These are phyloP conservation scores for Ictalurus punctatus DNA, from an alignment of 2,113 vertebrate species.

Conservation along the genomic window DNA sequence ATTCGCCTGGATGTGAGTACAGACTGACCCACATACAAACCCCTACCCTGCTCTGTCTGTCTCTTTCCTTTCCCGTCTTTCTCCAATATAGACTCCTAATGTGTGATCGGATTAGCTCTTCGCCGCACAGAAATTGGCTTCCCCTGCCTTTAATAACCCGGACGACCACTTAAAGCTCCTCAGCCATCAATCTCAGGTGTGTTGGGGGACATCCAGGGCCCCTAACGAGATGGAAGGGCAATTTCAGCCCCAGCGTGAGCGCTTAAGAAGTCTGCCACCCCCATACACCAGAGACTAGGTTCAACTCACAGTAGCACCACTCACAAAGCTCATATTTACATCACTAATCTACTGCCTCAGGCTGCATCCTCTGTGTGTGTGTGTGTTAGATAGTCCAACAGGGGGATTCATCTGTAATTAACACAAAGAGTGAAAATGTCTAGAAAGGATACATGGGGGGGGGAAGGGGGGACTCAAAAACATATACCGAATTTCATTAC, in stretches of 20 bases:
- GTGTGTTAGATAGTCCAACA: background rate
- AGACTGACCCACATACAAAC: conserved; percentile 46
- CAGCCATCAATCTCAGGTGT: conserved; percentile 70
- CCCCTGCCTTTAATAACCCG: conserved; percentile 73
- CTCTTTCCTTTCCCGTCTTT: conserved; percentile 25
- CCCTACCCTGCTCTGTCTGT: conserved; percentile 21
- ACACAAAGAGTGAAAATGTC: background rate
- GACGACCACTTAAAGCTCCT: conserved; percentile 65
- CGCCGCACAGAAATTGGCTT: conserved; percentile 61
- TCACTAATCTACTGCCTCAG: conserved; percentile 45
- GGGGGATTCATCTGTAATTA: conserved; percentile 37
- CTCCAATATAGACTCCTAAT: conserved; percentile 64
- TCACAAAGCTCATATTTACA: conserved; percentile 52
- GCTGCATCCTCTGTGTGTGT: background rate
- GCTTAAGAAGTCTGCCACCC: conserved; percentile 62
- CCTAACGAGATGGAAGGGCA: conserved; percentile 69
- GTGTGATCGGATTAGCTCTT: conserved; percentile 70
- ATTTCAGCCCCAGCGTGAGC: conserved; percentile 64
- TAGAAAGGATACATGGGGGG: conserved; percentile 6
- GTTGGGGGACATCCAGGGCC: conserved; percentile 38
- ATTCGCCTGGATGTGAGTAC: background rate
- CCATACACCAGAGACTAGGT: conserved; percentile 37
- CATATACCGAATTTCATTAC: background rate
- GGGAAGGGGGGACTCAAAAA: background rate
- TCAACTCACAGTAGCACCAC: conserved; percentile 37